Conservation (phyloP, 2,113 vertebrate species). For the Alectura lathami region DNA sequence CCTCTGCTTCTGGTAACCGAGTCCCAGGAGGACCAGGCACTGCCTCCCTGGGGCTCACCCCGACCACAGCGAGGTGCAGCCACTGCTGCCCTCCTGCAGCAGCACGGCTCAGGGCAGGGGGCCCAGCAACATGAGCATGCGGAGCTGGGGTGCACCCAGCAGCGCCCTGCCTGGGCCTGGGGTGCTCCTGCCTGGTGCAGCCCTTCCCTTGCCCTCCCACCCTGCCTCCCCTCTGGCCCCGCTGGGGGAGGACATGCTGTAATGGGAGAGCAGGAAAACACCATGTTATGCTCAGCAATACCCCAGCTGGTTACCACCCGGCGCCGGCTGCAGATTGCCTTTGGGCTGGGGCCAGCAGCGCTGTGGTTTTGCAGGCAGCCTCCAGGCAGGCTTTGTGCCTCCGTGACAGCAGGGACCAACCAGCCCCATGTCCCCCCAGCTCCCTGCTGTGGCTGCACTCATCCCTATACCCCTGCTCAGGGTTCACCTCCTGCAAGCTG, state of each 20-base stretch:
- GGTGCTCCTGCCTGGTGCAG: background rate
- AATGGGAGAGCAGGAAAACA: background rate
- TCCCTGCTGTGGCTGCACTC: fast-evolving
- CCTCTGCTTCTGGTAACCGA: background rate
- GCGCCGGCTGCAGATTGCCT: background rate
- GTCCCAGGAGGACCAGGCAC: background rate
- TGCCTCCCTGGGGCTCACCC: background rate
- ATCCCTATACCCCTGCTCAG: no score
- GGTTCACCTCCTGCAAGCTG: no score
- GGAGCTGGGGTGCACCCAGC: background rate
- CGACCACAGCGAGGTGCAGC: background rate
- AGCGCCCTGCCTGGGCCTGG: no score
- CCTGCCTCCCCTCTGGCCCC: background rate
- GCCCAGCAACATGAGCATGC: no score
- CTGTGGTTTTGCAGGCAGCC: background rate
- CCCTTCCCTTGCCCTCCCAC: no score
- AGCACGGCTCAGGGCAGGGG: no score
- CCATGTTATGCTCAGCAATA: background rate
- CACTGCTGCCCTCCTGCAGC: background rate
- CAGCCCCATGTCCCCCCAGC: background rate
- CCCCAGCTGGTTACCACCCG: background rate
- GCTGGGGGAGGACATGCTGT: background rate
- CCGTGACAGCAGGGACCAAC: background rate
- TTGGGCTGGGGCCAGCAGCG: background rate
- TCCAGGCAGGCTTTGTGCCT: background rate